A percentile compares a stretch with the other conserved stretches of the same genome.
Evolutionary conservation across 2,113 vertebrate genomes (phyloP).

Genomic region (Hemichromis elongatus): DNA sequence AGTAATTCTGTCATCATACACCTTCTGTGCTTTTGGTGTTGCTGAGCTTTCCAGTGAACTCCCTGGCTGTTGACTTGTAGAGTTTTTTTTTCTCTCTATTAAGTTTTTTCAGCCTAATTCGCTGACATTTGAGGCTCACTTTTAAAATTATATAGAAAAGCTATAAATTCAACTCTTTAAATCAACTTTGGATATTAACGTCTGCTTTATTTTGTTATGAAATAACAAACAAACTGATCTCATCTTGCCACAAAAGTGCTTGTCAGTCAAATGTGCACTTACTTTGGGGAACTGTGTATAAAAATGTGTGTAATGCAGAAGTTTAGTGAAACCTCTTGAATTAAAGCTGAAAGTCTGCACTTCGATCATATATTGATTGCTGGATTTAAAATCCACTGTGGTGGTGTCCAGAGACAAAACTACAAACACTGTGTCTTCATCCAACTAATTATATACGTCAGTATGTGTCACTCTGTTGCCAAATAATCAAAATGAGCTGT

Average conservation of each 20-base stretch:
- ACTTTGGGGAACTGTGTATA: neutral
- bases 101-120: neutral
- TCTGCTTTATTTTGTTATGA: neutral
- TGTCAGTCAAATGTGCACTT: neutral
- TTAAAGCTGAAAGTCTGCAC: neutral
- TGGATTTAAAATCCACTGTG: neutral
- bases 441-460: neutral
- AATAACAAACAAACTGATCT: neutral
- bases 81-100: neutral
- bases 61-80: neutral
- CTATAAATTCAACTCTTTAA: neutral
- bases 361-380: neutral
- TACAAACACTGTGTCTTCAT: neutral
- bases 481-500: neutral
- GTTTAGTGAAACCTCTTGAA: neutral
- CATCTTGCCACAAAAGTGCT: neutral
- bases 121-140: neutral
- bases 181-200: neutral
- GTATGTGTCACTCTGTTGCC: neutral
- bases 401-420: neutral
- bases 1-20: neutral
- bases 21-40: neutral
- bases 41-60: neutral
- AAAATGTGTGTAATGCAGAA: neutral
- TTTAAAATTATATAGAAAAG: neutral